Evolutionary conservation across 2,113 vertebrate species (phyloP).

Genomic region (Struthio camelus): DNA sequence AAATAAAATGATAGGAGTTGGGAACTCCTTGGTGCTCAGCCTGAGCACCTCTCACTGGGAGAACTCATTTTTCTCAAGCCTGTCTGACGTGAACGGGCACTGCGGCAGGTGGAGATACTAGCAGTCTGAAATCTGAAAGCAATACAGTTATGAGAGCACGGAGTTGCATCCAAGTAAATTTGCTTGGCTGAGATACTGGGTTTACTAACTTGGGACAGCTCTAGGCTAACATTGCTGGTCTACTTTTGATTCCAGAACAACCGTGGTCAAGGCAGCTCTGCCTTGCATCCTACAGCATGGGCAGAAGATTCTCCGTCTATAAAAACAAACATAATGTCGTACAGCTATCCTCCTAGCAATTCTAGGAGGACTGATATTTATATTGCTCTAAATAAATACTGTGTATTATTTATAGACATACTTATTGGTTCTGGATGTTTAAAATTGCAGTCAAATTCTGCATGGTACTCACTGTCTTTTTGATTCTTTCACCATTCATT

Average conservation of each 20-base stretch:
- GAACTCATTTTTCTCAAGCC: background rate
- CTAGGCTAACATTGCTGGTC: background rate
- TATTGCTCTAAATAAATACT: background rate
- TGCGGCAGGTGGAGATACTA: background rate
- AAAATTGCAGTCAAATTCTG: background rate
- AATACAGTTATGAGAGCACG: background rate
- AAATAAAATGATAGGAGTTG: background rate
- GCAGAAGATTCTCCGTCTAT: background rate
- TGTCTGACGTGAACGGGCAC: background rate
- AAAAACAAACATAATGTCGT: background rate
- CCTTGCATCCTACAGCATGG: background rate
- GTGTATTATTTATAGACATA: background rate
- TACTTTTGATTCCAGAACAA: background rate
- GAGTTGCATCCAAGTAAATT: background rate
- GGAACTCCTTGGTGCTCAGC: background rate
- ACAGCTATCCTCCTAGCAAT: background rate
- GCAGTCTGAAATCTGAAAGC: background rate
- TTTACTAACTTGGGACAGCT: background rate
- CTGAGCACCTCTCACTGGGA: background rate
- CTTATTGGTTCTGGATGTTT: background rate
- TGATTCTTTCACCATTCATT: background rate
- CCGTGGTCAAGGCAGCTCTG: background rate
- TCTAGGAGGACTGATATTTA: background rate
- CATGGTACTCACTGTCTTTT: background rate
- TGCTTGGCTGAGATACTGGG: background rate